Conservation (phyloP, 2,888 invertebrate genomes). For the Lochmaea crataegi region DNA sequence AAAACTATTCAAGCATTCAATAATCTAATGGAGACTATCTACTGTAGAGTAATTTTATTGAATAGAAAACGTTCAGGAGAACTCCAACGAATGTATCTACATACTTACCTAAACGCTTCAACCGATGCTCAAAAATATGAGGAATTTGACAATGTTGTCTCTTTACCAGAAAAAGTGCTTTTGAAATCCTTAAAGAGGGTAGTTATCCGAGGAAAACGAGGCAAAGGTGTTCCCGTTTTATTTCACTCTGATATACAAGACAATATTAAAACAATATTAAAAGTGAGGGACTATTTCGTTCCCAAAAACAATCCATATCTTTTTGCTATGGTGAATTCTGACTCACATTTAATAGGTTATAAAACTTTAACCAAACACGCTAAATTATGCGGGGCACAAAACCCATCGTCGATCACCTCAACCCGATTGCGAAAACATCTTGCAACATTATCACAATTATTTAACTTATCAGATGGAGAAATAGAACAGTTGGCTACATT, state of each 20-base stretch:
- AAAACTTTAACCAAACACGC: conserved; percentile 47
- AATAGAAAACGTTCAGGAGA: conserved; percentile 11
- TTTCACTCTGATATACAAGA: conserved; percentile 1
- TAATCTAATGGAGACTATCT: conserved; percentile 8
- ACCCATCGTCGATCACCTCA: conserved; percentile 39
- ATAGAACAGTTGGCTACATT: conserved; percentile 47
- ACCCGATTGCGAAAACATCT: conserved; percentile 46
- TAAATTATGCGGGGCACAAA: conserved; percentile 43
- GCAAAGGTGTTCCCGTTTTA: background rate
- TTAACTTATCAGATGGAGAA: background rate
- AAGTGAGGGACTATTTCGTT: background rate
- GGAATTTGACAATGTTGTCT: conserved; percentile 4
- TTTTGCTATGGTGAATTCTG: background rate
- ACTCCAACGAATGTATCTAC: background rate
- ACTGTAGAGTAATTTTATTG: conserved; percentile 13
- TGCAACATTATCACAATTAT: conserved; percentile 29
- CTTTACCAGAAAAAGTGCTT: background rate
- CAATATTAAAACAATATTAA: background rate
- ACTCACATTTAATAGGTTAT: conserved; percentile 35
- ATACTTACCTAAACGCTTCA: conserved; percentile 2
- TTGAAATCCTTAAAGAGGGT: background rate
- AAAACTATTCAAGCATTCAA: conserved; percentile 8
- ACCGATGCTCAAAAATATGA: background rate
- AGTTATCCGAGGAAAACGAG: conserved; percentile 3
- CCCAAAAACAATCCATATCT: conserved; percentile 1